Conservation (phyloP, 2,797 vertebrate genomes). For the Sebastolobus alascanus region DNA sequence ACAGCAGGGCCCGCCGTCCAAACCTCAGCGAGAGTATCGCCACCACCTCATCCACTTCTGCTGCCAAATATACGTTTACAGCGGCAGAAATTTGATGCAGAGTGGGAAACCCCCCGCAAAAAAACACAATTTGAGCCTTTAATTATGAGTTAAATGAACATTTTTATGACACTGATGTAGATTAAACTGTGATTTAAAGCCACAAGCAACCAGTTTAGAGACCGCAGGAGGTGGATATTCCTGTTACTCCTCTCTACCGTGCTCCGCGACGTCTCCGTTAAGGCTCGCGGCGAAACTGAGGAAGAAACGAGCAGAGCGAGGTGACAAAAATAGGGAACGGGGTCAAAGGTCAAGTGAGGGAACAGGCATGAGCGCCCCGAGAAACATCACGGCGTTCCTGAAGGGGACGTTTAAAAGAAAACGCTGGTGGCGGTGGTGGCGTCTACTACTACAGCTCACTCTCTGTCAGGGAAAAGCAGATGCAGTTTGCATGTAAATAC, state of each 20-base stretch:
- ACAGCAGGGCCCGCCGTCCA: constrained; percentile 12
- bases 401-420: not conserved
- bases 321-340: not conserved
- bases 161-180: not conserved
- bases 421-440: too few relatives aligned
- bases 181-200: not conserved
- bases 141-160: not conserved
- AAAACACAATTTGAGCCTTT: constrained; percentile 14
- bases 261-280: too few relatives aligned
- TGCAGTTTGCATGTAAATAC: constrained; percentile 72
- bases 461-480: constrained; percentile 51
- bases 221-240: too few relatives aligned
- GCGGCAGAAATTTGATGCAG: not conserved
- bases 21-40: constrained; percentile 42
- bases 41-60: not conserved
- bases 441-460: constrained; percentile 41
- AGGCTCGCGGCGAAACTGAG: too few relatives aligned
- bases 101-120: constrained; percentile 3
- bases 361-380: not conserved
- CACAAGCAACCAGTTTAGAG: too few relatives aligned
- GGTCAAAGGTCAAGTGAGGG: constrained; percentile 64
- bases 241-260: too few relatives aligned
- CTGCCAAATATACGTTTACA: constrained; percentile 1
- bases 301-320: too few relatives aligned
- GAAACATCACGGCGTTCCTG: not conserved